A percentile compares a stretch with the other conserved stretches of the same genome.
Evolutionary conservation across 2,113 vertebrate genomes (phyloP).

Genomic region (Apodemus sylvaticus): DNA sequence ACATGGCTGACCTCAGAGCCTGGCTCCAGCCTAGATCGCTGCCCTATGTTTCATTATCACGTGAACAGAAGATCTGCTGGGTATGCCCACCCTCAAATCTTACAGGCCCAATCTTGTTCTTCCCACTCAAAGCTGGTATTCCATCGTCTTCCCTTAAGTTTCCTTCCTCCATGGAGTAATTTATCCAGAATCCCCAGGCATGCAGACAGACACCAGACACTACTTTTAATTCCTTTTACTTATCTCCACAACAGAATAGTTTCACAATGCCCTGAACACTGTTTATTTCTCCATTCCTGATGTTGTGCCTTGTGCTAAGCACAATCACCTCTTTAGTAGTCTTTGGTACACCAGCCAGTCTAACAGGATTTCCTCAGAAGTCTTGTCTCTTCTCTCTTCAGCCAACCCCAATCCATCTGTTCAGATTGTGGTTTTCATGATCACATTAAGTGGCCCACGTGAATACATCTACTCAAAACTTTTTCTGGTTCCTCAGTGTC

Average conservation of each 20-base stretch:
- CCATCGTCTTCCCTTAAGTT: background rate
- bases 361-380: background rate
- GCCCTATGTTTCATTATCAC: background rate
- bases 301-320: accelerated
- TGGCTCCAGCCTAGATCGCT: too few species aligned
- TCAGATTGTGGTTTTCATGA: background rate
- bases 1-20: background rate
- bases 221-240: background rate
- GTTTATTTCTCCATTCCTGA: background rate
- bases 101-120: background rate
- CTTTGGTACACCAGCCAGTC: background rate
- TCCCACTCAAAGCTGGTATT: too few species aligned
- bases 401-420: background rate
- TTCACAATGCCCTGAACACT: background rate
- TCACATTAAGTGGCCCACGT: background rate
- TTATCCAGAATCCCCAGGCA: background rate
- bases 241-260: background rate
- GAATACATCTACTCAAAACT: background rate
- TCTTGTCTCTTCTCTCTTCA: background rate
- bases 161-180: background rate
- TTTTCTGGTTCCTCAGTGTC: background rate
- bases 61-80: background rate
- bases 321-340: accelerated
- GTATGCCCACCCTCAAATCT: too few species aligned
- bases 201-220: background rate